phyloP scores from a whole-genome alignment of 2,113 vertebrate species.

The Gadus chalcogrammus region DNA sequence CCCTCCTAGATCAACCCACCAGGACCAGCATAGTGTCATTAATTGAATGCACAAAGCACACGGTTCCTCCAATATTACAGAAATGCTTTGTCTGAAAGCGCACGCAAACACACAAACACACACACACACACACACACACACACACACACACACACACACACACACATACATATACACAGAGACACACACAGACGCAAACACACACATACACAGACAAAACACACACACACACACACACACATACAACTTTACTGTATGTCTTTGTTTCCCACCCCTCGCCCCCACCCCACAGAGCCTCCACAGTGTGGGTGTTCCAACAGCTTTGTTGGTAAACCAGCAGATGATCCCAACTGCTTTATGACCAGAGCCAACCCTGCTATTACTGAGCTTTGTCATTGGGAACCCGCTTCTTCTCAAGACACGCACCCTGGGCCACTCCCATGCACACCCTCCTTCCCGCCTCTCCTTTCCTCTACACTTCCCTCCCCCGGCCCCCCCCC shows the following conservation, averaged over 20 bases:
- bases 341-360: slow-evolving; percentile 64
- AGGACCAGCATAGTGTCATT: neutral
- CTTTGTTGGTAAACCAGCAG: slow-evolving; percentile 62
- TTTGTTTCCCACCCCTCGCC: slow-evolving; percentile 6
- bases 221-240: no score
- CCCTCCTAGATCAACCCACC: no score
- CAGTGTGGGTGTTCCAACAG: slow-evolving; percentile 58
- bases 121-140: no score
- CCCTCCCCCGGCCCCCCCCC: slow-evolving; percentile 24
- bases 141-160: no score
- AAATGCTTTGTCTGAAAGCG: slow-evolving; percentile 9
- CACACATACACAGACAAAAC: no score
- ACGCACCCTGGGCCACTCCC: slow-evolving; percentile 47
- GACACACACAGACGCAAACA: slow-evolving; percentile 11
- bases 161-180: no score
- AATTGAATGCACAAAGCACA: neutral
- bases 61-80: neutral
- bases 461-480: slow-evolving; percentile 4
- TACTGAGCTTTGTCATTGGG: slow-evolving; percentile 56
- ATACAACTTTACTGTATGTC: neutral
- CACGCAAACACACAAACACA: no score
- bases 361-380: slow-evolving; percentile 58
- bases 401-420: slow-evolving; percentile 57
- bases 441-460: neutral
- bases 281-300: slow-evolving; percentile 25